Evolutionary conservation across 2,113 vertebrate species (phyloP).

Genomic region (Himantopus leucocephalus): DNA sequence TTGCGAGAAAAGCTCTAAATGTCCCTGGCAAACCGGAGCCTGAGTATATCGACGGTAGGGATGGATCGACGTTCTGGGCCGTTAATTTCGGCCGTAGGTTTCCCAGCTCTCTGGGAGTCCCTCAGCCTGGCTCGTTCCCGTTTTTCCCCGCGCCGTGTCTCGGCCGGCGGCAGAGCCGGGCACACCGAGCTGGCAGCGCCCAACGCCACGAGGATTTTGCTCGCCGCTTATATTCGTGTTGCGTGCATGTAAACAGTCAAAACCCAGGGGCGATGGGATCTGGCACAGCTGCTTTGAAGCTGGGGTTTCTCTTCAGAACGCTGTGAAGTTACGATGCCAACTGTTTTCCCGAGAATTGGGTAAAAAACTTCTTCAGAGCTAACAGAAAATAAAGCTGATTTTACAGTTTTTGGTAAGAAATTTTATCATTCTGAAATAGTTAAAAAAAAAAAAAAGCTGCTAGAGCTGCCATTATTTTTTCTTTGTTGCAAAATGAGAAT

Average conservation of each 20-base stretch:
- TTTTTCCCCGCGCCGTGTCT: accelerated
- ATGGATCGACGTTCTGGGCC: accelerated
- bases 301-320: background rate
- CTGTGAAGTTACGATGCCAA: accelerated
- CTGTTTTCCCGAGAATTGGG: background rate
- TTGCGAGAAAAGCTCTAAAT: accelerated
- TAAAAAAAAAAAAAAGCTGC: background rate
- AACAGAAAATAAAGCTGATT: background rate
- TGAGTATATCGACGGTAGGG: accelerated
- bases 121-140: accelerated
- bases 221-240: accelerated
- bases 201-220: accelerated
- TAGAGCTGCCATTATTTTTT: background rate
- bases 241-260: accelerated
- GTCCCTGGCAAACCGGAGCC: accelerated
- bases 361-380: background rate
- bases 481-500: background rate
- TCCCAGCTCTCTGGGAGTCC: accelerated
- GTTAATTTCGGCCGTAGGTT: accelerated
- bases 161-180: background rate
- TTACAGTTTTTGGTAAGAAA: accelerated
- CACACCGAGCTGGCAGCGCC: background rate
- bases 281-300: accelerated
- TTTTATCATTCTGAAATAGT: too few species aligned
- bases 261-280: accelerated